phyloP scores from a whole-genome alignment of 2,113 vertebrate species.

The Macrotus californicus region DNA sequence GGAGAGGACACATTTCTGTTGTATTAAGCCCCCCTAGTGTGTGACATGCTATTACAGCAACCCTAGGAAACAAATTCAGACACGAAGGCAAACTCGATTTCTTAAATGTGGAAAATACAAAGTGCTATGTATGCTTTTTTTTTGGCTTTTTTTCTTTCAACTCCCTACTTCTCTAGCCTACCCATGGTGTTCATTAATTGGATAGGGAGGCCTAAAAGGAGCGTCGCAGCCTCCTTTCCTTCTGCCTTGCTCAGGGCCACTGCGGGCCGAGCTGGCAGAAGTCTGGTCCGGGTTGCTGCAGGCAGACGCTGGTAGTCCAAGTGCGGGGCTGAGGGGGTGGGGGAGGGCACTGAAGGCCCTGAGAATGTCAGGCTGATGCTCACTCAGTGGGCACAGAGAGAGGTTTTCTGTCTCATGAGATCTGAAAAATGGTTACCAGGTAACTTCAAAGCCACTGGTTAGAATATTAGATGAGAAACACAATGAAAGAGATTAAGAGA shows the following conservation, averaged over 20 bases:
- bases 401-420: slow-evolving; percentile 14
- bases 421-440: slow-evolving; percentile 39
- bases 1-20: not conserved
- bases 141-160: not conserved
- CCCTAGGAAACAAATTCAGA: not conserved
- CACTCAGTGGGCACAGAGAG: not conserved
- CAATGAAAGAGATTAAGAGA: not conserved
- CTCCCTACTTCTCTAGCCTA: not conserved
- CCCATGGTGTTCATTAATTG: not conserved
- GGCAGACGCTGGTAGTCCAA: not conserved
- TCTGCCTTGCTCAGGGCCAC: not conserved
- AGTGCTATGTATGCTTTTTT: not conserved
- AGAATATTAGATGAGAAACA: slow-evolving; percentile 20
- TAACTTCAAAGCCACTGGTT: slow-evolving; percentile 24
- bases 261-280: not conserved
- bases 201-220: not conserved
- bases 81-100: not conserved
- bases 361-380: slow-evolving; percentile 22
- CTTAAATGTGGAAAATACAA: not conserved
- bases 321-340: not conserved
- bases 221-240: not conserved
- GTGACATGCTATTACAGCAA: not conserved
- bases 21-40: not conserved
- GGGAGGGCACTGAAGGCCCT: not conserved
- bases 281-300: not conserved